Conservation (phyloP, 2,113 vertebrate genomes). For the Apeltes quadracus region DNA sequence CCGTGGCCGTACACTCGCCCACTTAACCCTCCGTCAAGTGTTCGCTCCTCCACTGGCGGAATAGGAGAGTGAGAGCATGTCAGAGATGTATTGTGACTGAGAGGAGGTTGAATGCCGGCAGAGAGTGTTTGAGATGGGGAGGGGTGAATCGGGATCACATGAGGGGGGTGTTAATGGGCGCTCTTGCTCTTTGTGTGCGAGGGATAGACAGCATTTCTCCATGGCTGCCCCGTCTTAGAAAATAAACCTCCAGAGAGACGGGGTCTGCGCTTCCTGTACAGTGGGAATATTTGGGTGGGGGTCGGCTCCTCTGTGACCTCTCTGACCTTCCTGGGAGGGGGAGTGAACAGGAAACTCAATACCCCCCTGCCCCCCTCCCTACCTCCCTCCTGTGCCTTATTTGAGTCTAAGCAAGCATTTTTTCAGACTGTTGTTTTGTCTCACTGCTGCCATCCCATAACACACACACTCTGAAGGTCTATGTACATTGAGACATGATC, state of each 20-base stretch:
- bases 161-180: slow-evolving; percentile 49
- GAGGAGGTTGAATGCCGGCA: slow-evolving; percentile 32
- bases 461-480: slow-evolving; percentile 18
- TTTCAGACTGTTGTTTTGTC: slow-evolving; percentile 22
- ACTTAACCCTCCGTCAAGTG: slow-evolving; percentile 53
- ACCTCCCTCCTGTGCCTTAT: slow-evolving; percentile 12
- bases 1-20: slow-evolving; percentile 28
- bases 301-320: slow-evolving; percentile 51
- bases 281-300: slow-evolving; percentile 53
- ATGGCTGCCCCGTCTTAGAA: slow-evolving; percentile 31
- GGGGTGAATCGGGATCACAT: slow-evolving; percentile 39
- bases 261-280: slow-evolving; percentile 67
- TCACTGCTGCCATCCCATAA: slow-evolving; percentile 3
- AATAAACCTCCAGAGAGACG: slow-evolving; percentile 40
- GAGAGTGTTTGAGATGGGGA: slow-evolving; percentile 34
- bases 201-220: slow-evolving; percentile 36
- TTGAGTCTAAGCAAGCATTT: slow-evolving; percentile 15
- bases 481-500: slow-evolving; percentile 51
- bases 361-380: slow-evolving; percentile 33
- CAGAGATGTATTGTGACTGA: neutral
- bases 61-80: neutral
- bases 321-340: slow-evolving; percentile 46
- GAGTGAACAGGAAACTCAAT: slow-evolving; percentile 62
- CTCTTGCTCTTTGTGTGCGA: neutral
- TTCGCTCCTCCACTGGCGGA: slow-evolving; percentile 11